Evolutionary conservation across 1,140 invertebrate genomes (phyloP), one percentile per base, ranked within the genome.

Genomic region (Saccostrea echinata): DNA sequence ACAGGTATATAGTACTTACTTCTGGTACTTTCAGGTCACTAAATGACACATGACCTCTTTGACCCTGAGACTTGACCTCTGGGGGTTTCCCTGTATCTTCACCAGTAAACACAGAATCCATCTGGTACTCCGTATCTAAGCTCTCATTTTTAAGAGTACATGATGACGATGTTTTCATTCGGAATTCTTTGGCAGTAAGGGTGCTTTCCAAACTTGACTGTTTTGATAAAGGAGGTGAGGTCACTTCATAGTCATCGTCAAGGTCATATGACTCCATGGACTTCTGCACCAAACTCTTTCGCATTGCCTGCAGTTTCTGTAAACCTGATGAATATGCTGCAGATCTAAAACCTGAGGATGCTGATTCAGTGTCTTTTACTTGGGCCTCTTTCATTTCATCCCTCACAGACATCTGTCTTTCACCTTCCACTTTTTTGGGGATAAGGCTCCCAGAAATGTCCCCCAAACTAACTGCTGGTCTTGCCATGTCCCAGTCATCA

Each of bases 171-270:
- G 57, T 57, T 52, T 86, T 35, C 30, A 52, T 87, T 55, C 83
- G 83, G 16, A 89, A 85, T 11, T 84, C 33, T 51, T 33, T 81
- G 43, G 68, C 9, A 21, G 88, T 89, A 21, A 89, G 83, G 12
- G 88, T 89, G 13, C 71, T 61, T 83, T 89, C 88, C 21, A 89
- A 53, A 81, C 88, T 89, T 21, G 84, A 64, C 43, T 85, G 76
- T 35, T 80, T 61, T 53, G 85, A 87, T 16, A 85, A 30, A 18
- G 85, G 83, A 12, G 86, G 83, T 35, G 86, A 85, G 33, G 57
- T 81, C 13, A 53, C 84, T 83, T 84, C 64, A 55, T 89, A 86
- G 11, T 86, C 88, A 35, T 84, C 88, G 35, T 86, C 85, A 53
- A 53, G 30, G 27, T 84, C 64, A 24, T 61, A 51, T 1, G 33